Conservation (phyloP, 92 coral and sea anemone species). For the Porites divaricata region DNA sequence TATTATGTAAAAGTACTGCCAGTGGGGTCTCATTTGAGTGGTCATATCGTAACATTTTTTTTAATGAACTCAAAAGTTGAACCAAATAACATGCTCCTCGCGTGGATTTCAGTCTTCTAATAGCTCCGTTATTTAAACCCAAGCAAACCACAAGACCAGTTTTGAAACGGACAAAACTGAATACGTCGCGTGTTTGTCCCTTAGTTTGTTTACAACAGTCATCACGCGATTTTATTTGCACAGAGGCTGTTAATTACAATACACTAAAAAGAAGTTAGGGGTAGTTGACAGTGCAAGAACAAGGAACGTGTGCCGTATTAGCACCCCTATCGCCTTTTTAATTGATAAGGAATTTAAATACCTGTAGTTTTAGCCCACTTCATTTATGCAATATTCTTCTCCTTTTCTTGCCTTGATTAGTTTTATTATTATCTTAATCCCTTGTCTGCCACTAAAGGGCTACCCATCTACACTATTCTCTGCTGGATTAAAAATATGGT, state of each 20-base stretch:
- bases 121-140: background rate
- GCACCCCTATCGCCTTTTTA: background rate
- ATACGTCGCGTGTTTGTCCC: background rate
- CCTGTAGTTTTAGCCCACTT: background rate
- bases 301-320: background rate
- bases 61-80: too few species aligned
- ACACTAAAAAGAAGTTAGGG: background rate
- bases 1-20: too few species aligned
- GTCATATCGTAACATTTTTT: too few species aligned
- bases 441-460: constrained; percentile 8
- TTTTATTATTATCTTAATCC: background rate
- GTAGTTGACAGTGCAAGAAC: background rate
- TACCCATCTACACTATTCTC: background rate
- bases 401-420: background rate
- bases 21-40: too few species aligned
- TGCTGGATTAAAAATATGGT: background rate
- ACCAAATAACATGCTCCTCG: background rate
- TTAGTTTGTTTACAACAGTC: background rate
- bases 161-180: background rate
- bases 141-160: background rate
- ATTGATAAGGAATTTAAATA: background rate
- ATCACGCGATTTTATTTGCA: constrained; percentile 4
- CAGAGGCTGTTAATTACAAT: background rate
- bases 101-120: background rate
- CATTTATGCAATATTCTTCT: background rate